phyloP scores from a whole-genome alignment of 2,113 vertebrate species.

The Carollia perspicillata region DNA sequence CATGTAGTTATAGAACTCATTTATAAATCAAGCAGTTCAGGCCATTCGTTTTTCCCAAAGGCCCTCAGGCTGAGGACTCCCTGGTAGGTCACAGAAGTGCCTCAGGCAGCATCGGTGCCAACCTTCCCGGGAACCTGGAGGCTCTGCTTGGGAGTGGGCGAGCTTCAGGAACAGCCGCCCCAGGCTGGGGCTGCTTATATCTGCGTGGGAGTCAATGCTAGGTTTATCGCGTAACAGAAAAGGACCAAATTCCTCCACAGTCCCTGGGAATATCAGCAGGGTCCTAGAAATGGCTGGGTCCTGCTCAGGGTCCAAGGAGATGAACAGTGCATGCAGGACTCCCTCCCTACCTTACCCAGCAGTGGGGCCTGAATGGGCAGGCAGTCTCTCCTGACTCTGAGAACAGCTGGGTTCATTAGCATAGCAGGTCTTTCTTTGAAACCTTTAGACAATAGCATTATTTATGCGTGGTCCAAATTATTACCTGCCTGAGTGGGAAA shows the following conservation, averaged over 20 bases:
- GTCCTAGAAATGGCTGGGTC: background rate
- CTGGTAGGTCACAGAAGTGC: background rate
- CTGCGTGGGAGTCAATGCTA: background rate
- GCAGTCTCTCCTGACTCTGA: background rate
- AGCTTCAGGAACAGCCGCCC: background rate
- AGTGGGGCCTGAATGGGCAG: background rate
- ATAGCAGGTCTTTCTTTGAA: background rate
- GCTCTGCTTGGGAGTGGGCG: too few relatives aligned
- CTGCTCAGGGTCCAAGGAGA: background rate
- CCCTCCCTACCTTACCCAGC: background rate
- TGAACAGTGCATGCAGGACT: background rate
- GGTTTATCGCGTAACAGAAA: background rate
- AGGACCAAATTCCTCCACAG: background rate
- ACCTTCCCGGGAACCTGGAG: background rate
- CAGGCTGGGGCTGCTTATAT: background rate
- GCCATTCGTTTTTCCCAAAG: background rate
- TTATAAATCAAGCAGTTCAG: background rate
- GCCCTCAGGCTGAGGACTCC: background rate
- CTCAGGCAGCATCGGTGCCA: accelerated
- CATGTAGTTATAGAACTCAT: background rate
- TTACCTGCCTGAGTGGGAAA: background rate
- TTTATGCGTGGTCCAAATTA: background rate
- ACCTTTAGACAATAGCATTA: background rate
- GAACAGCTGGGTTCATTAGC: background rate
- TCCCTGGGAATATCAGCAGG: background rate